These are phyloP conservation scores for Aphaenogaster ashmeadi DNA, from an alignment of 1,140 invertebrate genomes.

Conservation along the genomic window DNA sequence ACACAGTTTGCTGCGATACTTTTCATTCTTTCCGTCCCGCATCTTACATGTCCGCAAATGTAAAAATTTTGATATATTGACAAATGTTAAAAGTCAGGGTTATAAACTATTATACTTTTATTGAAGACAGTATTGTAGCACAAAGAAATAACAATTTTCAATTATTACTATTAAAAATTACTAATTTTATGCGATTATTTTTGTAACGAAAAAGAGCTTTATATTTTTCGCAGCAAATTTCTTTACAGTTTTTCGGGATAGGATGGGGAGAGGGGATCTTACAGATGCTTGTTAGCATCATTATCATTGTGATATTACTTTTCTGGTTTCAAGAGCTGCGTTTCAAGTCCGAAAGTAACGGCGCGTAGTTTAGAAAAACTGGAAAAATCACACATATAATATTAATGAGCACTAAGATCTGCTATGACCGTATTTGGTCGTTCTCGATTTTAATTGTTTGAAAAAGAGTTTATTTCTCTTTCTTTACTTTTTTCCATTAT, in stretches of 20 bases:
- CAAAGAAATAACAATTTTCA: background rate
- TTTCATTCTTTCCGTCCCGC: background rate
- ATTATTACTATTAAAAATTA: background rate
- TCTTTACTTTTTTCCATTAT: background rate
- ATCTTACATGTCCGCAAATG: background rate
- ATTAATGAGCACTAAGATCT: too few relatives aligned
- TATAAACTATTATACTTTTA: background rate
- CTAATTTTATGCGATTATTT: background rate
- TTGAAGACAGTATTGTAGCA: background rate
- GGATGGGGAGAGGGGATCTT: too few relatives aligned
- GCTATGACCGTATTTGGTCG: too few relatives aligned
- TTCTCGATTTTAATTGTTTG: too few relatives aligned
- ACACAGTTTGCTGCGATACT: background rate
- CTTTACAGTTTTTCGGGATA: too few relatives aligned
- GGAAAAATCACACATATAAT: too few relatives aligned
- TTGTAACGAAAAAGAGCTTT: background rate
- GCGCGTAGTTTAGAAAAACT: too few relatives aligned
- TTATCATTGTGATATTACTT: too few relatives aligned
- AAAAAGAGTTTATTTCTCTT: background rate
- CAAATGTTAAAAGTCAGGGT: background rate
- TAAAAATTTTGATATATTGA: background rate
- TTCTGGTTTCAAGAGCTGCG: too few relatives aligned
- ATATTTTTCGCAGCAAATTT: background rate
- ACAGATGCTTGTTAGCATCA: too few relatives aligned
- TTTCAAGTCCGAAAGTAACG: too few relatives aligned